Evolutionary conservation across 2,888 invertebrate species (phyloP), one percentile per base, ranked within the genome.

Genomic region (Drosophila trichaetosa): DNA sequence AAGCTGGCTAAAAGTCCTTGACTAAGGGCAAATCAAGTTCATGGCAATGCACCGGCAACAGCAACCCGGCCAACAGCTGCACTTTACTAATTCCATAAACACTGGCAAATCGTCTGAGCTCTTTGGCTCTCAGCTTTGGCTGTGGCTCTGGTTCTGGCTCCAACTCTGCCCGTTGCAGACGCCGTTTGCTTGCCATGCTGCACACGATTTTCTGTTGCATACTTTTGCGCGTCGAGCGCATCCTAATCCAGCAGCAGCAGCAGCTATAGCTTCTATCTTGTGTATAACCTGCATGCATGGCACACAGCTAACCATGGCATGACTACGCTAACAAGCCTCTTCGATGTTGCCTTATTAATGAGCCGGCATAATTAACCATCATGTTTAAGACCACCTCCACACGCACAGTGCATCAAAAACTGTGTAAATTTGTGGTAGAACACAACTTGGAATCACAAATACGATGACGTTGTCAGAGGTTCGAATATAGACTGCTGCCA

Each of bases 1-100:
- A 84, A 46, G 46, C 46, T 40, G 75, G 78, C 76, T 86, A 82
- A 86, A 91, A 91, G 92, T 92, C 92, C 92, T 92, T 92, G 91
- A 84, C 82, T 88, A 83, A 92, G 92, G 92, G 91, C 92, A 92
- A 91, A 91, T 91, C 91, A 91, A 92, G 91, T 90, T 90, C 91
- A 90, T 78, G 80, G 90, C 76, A 78, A 80, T 62, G 69, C 68
- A 53, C 53, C 49, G 24, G 46, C 61, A 58, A 7, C 57, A 36
- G 27, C 65, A 59, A 52, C 27, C 33, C 49, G 16, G 31, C 40
- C 70, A 59, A 62, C 76, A 68, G 80, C 76, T 78, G 78, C 90
- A 85, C 80, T 85, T 73, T 82, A 71, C 74, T 89, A 90, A 91
- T 90, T 87, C 89, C 81, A 90, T 86, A 90, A 90, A 91, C 85